These are phyloP conservation scores for Stratiomys singularior DNA, from an alignment of 2,888 invertebrate genomes.

Conservation along the genomic window DNA sequence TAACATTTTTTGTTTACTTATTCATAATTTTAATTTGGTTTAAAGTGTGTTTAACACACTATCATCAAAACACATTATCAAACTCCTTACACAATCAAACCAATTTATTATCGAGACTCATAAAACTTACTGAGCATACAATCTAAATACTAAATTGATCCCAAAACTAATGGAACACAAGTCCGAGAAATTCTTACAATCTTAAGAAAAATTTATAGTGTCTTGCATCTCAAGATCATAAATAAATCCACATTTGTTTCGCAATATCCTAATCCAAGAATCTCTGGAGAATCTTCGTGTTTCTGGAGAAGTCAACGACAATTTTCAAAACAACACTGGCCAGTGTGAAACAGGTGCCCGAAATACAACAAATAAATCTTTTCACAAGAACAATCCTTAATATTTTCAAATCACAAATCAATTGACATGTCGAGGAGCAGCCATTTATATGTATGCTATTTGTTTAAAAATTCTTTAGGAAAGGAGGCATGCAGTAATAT, in stretches of 20 bases:
- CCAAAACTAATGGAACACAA: not conserved
- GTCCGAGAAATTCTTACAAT: constrained; percentile 7
- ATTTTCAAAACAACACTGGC: not conserved
- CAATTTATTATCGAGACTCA: no score
- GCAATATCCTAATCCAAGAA: not conserved
- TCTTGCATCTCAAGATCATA: not conserved
- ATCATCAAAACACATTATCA: no score
- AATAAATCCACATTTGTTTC: not conserved
- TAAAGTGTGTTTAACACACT: no score
- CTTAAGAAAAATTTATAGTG: constrained; percentile 32
- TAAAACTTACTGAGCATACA: constrained; percentile 16
- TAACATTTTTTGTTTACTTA: no score
- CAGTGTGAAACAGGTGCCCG: not conserved
- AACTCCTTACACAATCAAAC: no score
- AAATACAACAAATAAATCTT: not conserved
- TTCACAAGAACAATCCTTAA: not conserved
- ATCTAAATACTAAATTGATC: constrained; percentile 7
- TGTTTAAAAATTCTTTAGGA: not conserved
- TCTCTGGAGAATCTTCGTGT: not conserved
- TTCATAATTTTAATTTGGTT: no score
- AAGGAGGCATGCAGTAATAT: not conserved
- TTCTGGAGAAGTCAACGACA: not conserved
- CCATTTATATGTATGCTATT: not conserved
- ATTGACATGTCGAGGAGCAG: not conserved
- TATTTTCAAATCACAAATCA: constrained; percentile 21